Evolutionary conservation across 2,113 vertebrate species (phyloP).

Genomic region (Nestor notabilis): DNA sequence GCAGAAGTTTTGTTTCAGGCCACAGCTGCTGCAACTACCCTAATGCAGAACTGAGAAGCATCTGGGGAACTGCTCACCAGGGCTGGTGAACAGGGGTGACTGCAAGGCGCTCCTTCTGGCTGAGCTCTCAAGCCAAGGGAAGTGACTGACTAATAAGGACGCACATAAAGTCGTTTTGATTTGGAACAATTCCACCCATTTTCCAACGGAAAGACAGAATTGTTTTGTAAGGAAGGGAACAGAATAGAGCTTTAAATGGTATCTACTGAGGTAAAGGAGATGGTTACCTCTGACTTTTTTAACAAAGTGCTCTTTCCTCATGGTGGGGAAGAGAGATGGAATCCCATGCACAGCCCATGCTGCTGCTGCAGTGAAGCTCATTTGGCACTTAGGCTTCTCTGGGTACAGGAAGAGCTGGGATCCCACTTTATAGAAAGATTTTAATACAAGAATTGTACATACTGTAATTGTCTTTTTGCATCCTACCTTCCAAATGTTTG

Average conservation of each 20-base stretch:
- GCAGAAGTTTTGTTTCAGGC: neutral
- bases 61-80: neutral
- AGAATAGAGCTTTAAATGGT: neutral
- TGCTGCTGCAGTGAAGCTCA: neutral
- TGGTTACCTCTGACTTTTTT: neutral
- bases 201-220: neutral
- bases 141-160: neutral
- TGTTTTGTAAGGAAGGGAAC: neutral
- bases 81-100: neutral
- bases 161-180: neutral
- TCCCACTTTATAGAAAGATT: neutral
- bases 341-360: fast-evolving
- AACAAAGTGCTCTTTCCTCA: neutral
- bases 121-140: neutral
- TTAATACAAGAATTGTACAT: neutral
- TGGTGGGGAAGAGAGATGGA: neutral
- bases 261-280: neutral
- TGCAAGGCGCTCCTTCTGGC: neutral
- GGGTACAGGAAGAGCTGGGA: neutral
- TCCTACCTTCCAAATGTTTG: neutral
- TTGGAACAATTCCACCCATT: neutral
- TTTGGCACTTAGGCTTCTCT: neutral
- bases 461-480: neutral
- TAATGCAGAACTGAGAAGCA: neutral
- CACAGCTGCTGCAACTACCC: neutral